These are phyloP conservation scores for Eumerus sabulonum DNA, from an alignment of 2,888 invertebrate species.

Conservation along the genomic window DNA sequence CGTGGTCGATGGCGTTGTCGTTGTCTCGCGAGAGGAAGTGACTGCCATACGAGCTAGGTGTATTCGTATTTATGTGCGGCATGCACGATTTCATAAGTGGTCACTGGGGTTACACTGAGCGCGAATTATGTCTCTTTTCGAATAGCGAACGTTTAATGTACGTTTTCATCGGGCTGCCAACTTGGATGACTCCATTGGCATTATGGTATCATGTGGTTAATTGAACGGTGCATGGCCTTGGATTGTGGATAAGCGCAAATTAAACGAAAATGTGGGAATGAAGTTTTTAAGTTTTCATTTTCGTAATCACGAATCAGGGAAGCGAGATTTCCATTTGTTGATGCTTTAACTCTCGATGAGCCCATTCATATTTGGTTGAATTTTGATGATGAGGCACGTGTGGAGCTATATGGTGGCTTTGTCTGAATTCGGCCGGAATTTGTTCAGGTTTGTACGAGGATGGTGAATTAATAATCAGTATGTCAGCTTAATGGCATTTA, in stretches of 20 bases:
- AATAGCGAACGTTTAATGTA: conserved; percentile 23
- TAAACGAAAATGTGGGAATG: conserved; percentile 15
- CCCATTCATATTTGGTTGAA: too few species aligned
- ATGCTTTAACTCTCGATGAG: not conserved
- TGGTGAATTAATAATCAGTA: conserved; percentile 8
- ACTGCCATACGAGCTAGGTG: too few species aligned
- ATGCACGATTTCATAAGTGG: conserved; percentile 62
- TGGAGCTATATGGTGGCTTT: too few species aligned
- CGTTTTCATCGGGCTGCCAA: conserved; percentile 23
- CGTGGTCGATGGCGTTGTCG: too few species aligned
- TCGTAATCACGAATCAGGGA: too few species aligned
- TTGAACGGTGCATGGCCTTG: conserved; percentile 32
- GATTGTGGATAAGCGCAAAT: conserved; percentile 17
- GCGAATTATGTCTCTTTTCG: not conserved
- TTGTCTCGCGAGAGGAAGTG: too few species aligned
- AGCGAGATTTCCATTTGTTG: too few species aligned
- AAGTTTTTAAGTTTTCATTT: too few species aligned
- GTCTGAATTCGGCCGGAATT: too few species aligned
- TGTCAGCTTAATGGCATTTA: conserved; percentile 10
- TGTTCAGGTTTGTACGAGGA: not conserved
- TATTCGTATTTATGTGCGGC: conserved; percentile 47
- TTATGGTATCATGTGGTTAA: not conserved
- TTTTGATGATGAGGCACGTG: too few species aligned
- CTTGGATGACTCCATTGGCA: conserved; percentile 8
- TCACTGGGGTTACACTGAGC: conserved; percentile 39